Evolutionary conservation across 2,888 invertebrate genomes (phyloP).

Genomic region (Sminthurides aquaticus): DNA sequence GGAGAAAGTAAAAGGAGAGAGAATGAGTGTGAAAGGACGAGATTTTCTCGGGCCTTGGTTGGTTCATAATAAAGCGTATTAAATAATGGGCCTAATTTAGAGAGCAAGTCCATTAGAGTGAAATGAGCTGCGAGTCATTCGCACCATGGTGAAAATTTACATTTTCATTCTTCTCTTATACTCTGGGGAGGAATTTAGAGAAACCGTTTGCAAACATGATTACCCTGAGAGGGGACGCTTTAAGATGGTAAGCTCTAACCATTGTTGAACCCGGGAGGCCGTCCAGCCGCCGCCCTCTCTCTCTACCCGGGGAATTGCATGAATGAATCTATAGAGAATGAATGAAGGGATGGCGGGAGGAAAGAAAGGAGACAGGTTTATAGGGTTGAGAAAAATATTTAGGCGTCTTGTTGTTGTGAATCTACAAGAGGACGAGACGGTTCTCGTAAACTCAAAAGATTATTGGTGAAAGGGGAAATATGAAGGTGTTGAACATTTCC

Average conservation of each 20-base stretch:
- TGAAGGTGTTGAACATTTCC: not conserved
- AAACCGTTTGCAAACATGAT: constrained; percentile 25
- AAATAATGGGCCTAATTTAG: constrained; percentile 29
- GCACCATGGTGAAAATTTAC: constrained; percentile 25
- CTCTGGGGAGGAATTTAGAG: constrained; percentile 25
- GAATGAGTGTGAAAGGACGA: constrained; percentile 18
- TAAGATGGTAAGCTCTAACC: not conserved
- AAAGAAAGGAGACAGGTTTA: no score
- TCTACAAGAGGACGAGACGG: not conserved
- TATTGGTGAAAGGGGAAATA: not conserved
- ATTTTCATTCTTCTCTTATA: constrained; percentile 25
- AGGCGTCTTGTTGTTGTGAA: not conserved
- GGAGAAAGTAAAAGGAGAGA: not conserved
- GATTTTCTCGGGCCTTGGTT: constrained; percentile 18
- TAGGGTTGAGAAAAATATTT: no score
- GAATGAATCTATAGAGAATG: no score
- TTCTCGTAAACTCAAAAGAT: not conserved
- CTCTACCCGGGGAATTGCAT: no score
- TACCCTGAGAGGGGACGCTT: not conserved
- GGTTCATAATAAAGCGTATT: constrained; percentile 27
- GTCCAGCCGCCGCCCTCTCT: not conserved
- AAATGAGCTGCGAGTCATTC: constrained; percentile 28
- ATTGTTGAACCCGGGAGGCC: not conserved
- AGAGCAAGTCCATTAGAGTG: constrained; percentile 25
- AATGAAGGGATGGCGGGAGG: not conserved